Evolutionary conservation across 2,797 vertebrate genomes (phyloP).

Genomic region (Sciurus carolinensis): DNA sequence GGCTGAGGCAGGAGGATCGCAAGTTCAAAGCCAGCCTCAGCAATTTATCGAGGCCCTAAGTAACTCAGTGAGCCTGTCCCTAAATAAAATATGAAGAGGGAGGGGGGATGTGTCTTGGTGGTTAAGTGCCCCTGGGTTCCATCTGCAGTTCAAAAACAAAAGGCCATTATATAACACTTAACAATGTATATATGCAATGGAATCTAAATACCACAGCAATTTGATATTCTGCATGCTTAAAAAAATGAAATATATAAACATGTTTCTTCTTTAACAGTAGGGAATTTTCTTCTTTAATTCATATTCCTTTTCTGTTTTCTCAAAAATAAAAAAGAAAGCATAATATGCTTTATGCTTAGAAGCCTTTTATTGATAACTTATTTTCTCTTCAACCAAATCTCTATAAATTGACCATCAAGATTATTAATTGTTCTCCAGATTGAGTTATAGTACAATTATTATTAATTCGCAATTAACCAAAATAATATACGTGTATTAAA

Average conservation of each 20-base stretch:
- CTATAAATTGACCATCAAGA: slow-evolving; percentile 53
- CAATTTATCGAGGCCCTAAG: too few relatives aligned
- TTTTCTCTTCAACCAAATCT: slow-evolving; percentile 58
- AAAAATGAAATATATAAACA: background rate
- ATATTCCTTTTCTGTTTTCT: background rate
- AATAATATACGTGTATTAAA: slow-evolving; percentile 30
- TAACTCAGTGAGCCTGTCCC: too few relatives aligned
- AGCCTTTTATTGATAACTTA: background rate
- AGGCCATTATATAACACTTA: background rate
- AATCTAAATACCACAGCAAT: slow-evolving; percentile 31
- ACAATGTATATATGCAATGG: background rate
- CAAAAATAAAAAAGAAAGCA: background rate
- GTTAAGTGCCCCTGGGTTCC: too few relatives aligned
- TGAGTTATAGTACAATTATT: slow-evolving; percentile 48
- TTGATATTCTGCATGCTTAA: background rate
- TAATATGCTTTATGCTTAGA: slow-evolving; percentile 5
- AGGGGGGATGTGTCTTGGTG: too few relatives aligned
- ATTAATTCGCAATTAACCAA: slow-evolving; percentile 46
- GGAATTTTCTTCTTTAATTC: slow-evolving; percentile 20
- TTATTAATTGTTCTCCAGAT: slow-evolving; percentile 58
- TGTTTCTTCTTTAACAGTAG: slow-evolving; percentile 40
- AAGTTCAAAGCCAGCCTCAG: too few relatives aligned
- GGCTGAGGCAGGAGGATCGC: too few relatives aligned
- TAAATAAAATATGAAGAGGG: too few relatives aligned
- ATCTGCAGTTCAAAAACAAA: too few relatives aligned